Evolutionary conservation across 2,888 invertebrate species (phyloP).

Genomic region (Nectonema munidae): DNA sequence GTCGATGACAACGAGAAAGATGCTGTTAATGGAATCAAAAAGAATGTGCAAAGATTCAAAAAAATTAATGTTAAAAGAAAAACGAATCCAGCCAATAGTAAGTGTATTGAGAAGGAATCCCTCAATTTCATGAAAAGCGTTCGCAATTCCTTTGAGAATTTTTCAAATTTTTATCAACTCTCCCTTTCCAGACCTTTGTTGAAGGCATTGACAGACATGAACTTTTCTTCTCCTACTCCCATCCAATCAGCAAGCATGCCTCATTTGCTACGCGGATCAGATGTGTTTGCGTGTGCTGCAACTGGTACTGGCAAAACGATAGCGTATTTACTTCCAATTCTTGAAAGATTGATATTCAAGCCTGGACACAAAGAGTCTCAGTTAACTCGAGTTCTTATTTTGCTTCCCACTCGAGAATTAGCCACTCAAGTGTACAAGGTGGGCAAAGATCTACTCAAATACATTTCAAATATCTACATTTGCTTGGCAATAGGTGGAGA

Average conservation of each 20-base stretch:
- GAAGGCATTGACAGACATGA: constrained; percentile 53
- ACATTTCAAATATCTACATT: constrained; percentile 30
- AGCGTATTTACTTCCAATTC: constrained; percentile 80
- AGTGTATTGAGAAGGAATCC: too few species aligned
- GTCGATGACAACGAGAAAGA: too few species aligned
- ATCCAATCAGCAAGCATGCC: constrained; percentile 84
- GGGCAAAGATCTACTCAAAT: constrained; percentile 54
- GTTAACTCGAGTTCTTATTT: constrained; percentile 48
- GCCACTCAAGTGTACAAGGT: constrained; percentile 91
- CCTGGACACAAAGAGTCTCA: constrained; percentile 31
- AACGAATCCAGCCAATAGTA: too few species aligned
- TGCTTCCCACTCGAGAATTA: constrained; percentile 80
- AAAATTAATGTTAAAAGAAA: too few species aligned
- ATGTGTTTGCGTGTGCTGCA: constrained; percentile 89
- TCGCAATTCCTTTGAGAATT: too few species aligned
- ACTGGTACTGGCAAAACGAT: constrained; percentile 81
- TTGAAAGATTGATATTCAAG: constrained; percentile 61
- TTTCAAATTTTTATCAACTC: too few species aligned
- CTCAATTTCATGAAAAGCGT: too few species aligned
- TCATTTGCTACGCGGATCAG: constrained; percentile 54
- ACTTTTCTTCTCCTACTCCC: constrained; percentile 70
- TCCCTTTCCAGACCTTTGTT: constrained; percentile 58
- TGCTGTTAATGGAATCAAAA: too few species aligned
- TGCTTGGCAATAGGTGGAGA: constrained; percentile 27
- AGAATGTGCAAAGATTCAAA: too few species aligned